phyloP scores from a whole-genome alignment of 2,113 vertebrate species.

The Barnardius zonarius region DNA sequence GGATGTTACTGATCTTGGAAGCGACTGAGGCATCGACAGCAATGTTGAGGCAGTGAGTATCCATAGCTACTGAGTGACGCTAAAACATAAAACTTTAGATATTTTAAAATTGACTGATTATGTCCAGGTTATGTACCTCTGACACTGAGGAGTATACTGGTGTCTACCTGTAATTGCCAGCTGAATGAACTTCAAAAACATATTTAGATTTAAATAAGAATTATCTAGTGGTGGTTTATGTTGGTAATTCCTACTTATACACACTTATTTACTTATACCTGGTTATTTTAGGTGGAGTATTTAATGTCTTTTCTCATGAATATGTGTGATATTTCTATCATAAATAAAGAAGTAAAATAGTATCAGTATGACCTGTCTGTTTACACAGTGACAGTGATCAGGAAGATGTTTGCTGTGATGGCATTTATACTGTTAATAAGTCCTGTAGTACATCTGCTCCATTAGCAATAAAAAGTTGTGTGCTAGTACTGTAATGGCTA shows the following conservation, averaged over 20 bases:
- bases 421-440: not conserved
- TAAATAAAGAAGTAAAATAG: not conserved
- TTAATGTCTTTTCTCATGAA: not conserved
- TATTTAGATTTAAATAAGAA: not conserved
- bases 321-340: not conserved
- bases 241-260: not conserved
- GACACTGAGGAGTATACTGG: not conserved
- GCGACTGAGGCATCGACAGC: not conserved
- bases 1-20: not conserved
- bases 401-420: not conserved
- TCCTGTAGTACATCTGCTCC: not conserved
- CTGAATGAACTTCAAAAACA: not conserved
- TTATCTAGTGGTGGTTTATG: not conserved
- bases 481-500: not conserved
- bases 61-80: not conserved
- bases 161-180: not conserved
- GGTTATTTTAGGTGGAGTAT: not conserved
- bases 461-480: not conserved
- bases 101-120: not conserved
- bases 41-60: not conserved
- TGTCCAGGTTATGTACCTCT: not conserved
- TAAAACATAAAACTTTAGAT: not conserved
- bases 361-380: not conserved
- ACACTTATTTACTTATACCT: not conserved
- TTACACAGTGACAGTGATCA: not conserved